Evolutionary conservation across 2,888 invertebrate species (phyloP).

Genomic region (Epinotia bilunana): DNA sequence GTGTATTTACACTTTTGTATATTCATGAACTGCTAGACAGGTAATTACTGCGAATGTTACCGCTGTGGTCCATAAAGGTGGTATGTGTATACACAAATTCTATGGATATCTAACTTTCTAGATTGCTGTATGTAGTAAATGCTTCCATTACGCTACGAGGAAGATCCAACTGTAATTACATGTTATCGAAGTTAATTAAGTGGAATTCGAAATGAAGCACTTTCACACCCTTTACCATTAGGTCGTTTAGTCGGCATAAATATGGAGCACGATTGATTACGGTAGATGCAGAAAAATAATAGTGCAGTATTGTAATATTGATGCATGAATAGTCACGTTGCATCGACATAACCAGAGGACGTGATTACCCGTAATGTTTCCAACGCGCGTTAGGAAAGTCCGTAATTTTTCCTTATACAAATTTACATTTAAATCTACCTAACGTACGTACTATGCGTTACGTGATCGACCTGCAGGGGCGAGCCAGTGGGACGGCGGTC

Average conservation of each 20-base stretch:
- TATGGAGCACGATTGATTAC: neutral
- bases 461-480: too few species aligned
- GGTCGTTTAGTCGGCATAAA: constrained; percentile 12
- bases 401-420: too few species aligned
- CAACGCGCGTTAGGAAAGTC: too few species aligned
- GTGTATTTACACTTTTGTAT: constrained; percentile 37
- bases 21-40: constrained; percentile 29
- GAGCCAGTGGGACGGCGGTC: too few species aligned
- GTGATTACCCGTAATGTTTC: too few species aligned
- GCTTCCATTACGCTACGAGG: constrained; percentile 20
- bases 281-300: neutral
- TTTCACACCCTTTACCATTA: constrained; percentile 21
- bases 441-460: too few species aligned
- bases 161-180: constrained; percentile 23
- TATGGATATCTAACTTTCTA: constrained; percentile 3
- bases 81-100: neutral
- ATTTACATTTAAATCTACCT: too few species aligned
- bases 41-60: constrained; percentile 7
- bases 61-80: neutral
- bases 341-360: neutral
- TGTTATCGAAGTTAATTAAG: constrained; percentile 14
- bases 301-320: neutral
- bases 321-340: neutral
- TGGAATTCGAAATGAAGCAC: constrained; percentile 29
- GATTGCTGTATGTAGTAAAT: neutral